Conservation (phyloP, 2,113 vertebrate species). For the pig (Sus scrofa) region T2T-Sscrofa CM000816.6:12171501-12172000, state of each 20-base stretch:
- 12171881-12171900: neutral
- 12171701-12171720: too few species aligned
- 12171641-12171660: too few species aligned
- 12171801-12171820: neutral
- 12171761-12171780: neutral
- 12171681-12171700: too few species aligned
- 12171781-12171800: neutral
- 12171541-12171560: neutral
- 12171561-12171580: neutral
- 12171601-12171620: neutral
- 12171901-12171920: neutral
- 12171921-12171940: neutral
- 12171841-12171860: neutral
- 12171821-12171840: neutral
- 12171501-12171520: neutral
- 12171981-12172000: neutral
- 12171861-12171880: neutral
- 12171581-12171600: neutral
- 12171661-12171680: too few species aligned
- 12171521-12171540: neutral
- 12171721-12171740: too few species aligned
- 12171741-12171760: neutral
- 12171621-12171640: too few species aligned
- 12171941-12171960: neutral
- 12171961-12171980: neutral